Base-by-base conservation (phyloP, 2,888 invertebrate genomes). In the Coelopa pilipes region DNA sequence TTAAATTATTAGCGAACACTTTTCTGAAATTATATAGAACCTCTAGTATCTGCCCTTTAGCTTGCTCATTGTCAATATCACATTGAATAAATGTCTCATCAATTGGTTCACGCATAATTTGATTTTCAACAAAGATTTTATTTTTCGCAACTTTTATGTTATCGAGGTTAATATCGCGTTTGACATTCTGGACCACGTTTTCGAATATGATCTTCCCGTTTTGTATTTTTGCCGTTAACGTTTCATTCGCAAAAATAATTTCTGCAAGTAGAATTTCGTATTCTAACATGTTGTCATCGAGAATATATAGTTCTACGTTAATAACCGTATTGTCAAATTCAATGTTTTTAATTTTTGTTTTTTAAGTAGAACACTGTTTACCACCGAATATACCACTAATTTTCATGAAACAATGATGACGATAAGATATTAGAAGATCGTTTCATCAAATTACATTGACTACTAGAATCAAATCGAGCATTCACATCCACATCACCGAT, bases 341-440 rank as follows among this genome's bases (percentile, higher is more conserved):
- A n/a, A 53, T n/a, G 13, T 53, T n/a, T 53, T 13, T 9, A 53
- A 13, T 53, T n/a, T 5, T n/a, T 53, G n/a, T n/a, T n/a, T 53
- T 53, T 53, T 34, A 2, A 53, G 53, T 53, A 53, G 53, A 3
- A 53, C 13, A 53, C 15, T 17, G 53, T 17, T n/a, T 10, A 53
- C 53, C 53, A 53, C 53, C 53, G 10, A 13, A 53, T 53, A 53
- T 53, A n/a, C 53, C 53, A 53, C 53, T 53, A n/a, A 53, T 53
- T 53, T 53, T 53, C 53, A 53, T 53, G 2, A 17, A 53, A 53
- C 53, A 53, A n/a, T n/a, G 13, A n/a, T 53, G 15, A 17, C 53
- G 53, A n/a, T 53, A 2, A 53, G 4, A 13, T 17, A 53, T n/a
- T n/a, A 53, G 13, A 17, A 5, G 15, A 53, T 53, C 53, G 15